These are phyloP conservation scores for Hirtodrosophila trivittata DNA, from an alignment of 2,888 invertebrate species.

Conservation along the genomic window DNA sequence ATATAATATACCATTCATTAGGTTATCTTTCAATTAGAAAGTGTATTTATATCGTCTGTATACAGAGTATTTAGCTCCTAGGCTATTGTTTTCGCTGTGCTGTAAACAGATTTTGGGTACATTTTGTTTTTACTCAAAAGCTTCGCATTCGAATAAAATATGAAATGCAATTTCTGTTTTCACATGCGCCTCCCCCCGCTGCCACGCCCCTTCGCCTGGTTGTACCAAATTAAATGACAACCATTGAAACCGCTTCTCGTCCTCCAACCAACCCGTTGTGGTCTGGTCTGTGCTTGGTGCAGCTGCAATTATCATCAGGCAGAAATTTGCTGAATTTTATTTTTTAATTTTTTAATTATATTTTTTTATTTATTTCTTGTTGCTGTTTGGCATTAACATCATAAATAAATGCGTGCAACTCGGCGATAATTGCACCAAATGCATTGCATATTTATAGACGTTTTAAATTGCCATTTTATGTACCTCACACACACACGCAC, in stretches of 20 bases:
- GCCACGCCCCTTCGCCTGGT: not conserved
- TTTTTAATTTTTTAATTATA: slow-evolving; percentile 27
- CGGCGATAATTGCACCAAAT: slow-evolving; percentile 56
- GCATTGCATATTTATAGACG: slow-evolving; percentile 64
- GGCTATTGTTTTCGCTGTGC: too few relatives aligned
- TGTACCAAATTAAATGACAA: slow-evolving; percentile 40
- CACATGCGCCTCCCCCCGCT: not conserved
- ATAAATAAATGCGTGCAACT: slow-evolving; percentile 48
- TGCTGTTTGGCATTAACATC: slow-evolving; percentile 38
- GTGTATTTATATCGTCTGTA: too few relatives aligned
- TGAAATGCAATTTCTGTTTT: slow-evolving; percentile 67
- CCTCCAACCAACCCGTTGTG: too few relatives aligned
- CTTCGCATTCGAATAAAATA: slow-evolving; percentile 64
- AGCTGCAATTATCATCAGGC: slow-evolving; percentile 45
- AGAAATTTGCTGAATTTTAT: slow-evolving; percentile 31
- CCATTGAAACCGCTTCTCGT: slow-evolving; percentile 44
- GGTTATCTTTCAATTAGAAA: too few relatives aligned
- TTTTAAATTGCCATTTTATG: slow-evolving; percentile 24
- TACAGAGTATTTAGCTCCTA: too few relatives aligned
- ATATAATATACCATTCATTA: too few relatives aligned
- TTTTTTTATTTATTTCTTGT: slow-evolving; percentile 28
- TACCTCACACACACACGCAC: not conserved
- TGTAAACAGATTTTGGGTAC: not conserved
- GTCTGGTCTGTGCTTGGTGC: not conserved
- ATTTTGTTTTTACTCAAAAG: not conserved